These are phyloP conservation scores for Cynodonichthys magdalenae DNA, from an alignment of 2,797 vertebrate genomes.

Conservation along the genomic window DNA sequence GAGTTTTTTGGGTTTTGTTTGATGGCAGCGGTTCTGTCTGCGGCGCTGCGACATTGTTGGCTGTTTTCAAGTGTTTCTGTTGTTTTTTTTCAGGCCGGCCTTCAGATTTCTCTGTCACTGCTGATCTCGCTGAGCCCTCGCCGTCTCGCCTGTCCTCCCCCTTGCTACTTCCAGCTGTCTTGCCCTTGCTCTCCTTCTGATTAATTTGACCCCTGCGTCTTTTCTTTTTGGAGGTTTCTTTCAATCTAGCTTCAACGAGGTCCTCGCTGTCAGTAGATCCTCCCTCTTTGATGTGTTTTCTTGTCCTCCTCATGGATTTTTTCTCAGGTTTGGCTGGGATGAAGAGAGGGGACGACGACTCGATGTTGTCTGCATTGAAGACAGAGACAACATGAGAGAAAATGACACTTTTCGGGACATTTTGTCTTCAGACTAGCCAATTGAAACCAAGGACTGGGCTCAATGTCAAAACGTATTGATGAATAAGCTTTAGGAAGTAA, in stretches of 20 bases:
- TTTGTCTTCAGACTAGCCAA: slow-evolving; percentile 44
- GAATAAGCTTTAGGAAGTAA: slow-evolving; percentile 65
- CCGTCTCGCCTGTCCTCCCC: slow-evolving; percentile 27
- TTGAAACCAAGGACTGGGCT: slow-evolving; percentile 46
- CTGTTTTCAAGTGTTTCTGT: slow-evolving; percentile 29
- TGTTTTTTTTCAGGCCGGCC: slow-evolving; percentile 6
- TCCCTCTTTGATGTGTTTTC: slow-evolving; percentile 58
- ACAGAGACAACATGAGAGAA: slow-evolving; percentile 30
- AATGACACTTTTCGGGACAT: slow-evolving; percentile 24
- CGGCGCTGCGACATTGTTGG: background rate
- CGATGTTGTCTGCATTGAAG: slow-evolving; percentile 49
- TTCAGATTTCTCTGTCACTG: slow-evolving; percentile 28
- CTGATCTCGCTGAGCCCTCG: slow-evolving; percentile 35
- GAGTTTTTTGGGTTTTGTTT: slow-evolving; percentile 39
- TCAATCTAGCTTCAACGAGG: slow-evolving; percentile 27
- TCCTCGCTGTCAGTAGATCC: slow-evolving; percentile 78
- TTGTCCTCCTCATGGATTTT: slow-evolving; percentile 51
- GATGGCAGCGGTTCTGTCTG: slow-evolving; percentile 27
- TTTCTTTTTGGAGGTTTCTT: slow-evolving; percentile 63
- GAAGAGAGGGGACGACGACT: slow-evolving; percentile 80
- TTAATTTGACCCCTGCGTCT: slow-evolving; percentile 53
- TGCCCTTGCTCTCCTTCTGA: slow-evolving; percentile 50
- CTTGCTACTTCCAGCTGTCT: slow-evolving; percentile 28
- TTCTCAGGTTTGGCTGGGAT: slow-evolving; percentile 72
- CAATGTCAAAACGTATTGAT: slow-evolving; percentile 56